These are phyloP conservation scores for Chiroxiphia lanceolata DNA, from an alignment of 2,797 vertebrate species.

Conservation along the genomic window DNA sequence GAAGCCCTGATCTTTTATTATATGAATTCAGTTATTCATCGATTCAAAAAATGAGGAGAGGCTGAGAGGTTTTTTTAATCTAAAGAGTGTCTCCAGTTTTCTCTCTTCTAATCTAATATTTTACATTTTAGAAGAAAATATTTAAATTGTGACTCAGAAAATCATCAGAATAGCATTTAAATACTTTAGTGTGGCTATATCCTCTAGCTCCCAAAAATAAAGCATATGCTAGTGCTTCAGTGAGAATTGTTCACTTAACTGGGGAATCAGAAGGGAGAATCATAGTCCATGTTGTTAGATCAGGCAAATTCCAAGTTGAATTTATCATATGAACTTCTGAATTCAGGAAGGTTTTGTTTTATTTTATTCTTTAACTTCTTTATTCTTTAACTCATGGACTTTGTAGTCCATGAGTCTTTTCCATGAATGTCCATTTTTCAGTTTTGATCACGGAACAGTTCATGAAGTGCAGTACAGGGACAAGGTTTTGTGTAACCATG, in stretches of 20 bases:
- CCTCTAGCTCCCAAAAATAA: background rate
- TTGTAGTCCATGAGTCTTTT: background rate
- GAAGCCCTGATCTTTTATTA: background rate
- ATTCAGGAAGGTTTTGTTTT: background rate
- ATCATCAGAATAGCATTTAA: background rate
- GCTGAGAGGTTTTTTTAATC: background rate
- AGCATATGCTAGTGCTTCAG: background rate
- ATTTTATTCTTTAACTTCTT: background rate
- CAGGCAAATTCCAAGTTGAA: background rate
- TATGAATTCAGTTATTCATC: background rate
- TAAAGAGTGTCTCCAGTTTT: background rate
- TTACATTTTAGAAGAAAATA: background rate
- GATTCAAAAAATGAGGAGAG: background rate
- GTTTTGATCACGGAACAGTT: background rate
- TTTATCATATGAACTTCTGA: background rate
- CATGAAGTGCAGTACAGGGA: background rate
- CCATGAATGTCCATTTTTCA: background rate
- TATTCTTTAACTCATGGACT: background rate
- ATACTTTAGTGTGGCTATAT: background rate
- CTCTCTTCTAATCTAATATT: background rate
- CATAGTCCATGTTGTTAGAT: background rate
- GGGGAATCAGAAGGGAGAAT: background rate
- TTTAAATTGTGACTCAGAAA: background rate
- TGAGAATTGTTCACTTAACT: background rate
- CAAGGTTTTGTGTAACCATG: background rate